Base-by-base conservation (phyloP, 2,888 invertebrate genomes). In the Drosophila sordidula region DNA sequence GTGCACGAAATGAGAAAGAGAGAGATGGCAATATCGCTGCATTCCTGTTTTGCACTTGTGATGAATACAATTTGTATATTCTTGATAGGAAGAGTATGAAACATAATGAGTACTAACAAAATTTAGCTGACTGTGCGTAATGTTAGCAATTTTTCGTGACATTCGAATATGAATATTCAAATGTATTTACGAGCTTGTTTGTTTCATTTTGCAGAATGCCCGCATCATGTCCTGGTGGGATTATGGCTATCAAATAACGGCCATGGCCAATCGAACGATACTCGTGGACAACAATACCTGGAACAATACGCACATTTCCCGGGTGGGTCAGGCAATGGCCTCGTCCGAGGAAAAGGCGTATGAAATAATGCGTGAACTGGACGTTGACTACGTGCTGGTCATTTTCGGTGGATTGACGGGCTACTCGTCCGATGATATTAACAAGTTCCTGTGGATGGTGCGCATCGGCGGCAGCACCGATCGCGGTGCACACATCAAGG, bases 141-240 rank as follows among this genome's bases (percentile, higher is more conserved):
- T 18, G 1, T 32, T 12, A 41, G 16, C n/a, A 22, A 3, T 8
- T n/a, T n/a, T 4, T 11, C 3, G 5, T 36, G 1, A 14, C 6
- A 8, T 41, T 32, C 8, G 8, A 26, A 8, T 2, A 1, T 5
- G 18, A 0, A n/a, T 12, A 12, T 55, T 38, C 9, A n/a, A 34
- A 44, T 45, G 11, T 4, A 25, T 22, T 47, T n/a, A 32, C 9
- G 18, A 41, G 9, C 14, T 12, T n/a, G 6, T 39, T 36, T 32
- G 0, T 57, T 29, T 12, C 32, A 49, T 44, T 88, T 50, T 1
- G 18, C 87, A 97, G 96, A 96, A 99, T 92, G 96, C 99, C 0
- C 97, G 97, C 91, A 96, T 99, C 63, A 99, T 99, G 99, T 98
- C 98, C 0, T 99, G 99, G 99, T 99, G 99, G 98, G 98, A 99